Evolutionary conservation across 2,113 vertebrate genomes (phyloP), one percentile per base, ranked within the genome.

Genomic region (Marcusenius ussheri): DNA sequence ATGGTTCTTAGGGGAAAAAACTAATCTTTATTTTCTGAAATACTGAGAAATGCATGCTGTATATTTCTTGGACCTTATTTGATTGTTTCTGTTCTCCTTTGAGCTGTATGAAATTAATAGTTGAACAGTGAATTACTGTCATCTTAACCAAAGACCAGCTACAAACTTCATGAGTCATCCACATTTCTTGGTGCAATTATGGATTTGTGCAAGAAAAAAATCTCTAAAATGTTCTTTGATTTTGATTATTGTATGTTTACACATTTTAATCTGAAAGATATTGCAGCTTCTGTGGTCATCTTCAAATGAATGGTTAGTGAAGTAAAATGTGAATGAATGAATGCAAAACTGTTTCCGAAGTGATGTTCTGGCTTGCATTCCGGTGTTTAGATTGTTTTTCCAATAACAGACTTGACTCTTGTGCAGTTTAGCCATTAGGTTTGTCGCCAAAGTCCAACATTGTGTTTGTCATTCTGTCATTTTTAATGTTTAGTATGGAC

Each of bases 111-210:
- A 10, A 45, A 85, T 85, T 50, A n/a, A 27, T 49, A 86, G 31
- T 53, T 87, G 1, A 53, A 49, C 39, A 85, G 46, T 49, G 83
- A 19, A 51, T 87, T 50, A 66, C 39, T 88, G 51, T 39, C 51
- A 47, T 62, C 19, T 66, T 66, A 39, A 88, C 87, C 87, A 88
- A 88, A 88, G 87, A 88, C 87, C 24, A 66, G 35, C 39, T 66
- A 46, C 31, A 88, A 62, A n/a, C 58, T 19, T 58, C 50, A 87
- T 21, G 19, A 58, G 6, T 58, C 51, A 58, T 62, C 56, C 15
- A 45, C 53, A 15, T 21, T 35, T 88, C 35, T 6, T 62, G 39
- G 51, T 87, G 83, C 24, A 86, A 53, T 53, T n/a, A 31, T 31
- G 47, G 3, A 17, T n/a, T 27, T 86, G 83, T 50, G 46, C 83